Evolutionary conservation across 2,888 invertebrate genomes (phyloP).

Genomic region (Tholera decimalis): DNA sequence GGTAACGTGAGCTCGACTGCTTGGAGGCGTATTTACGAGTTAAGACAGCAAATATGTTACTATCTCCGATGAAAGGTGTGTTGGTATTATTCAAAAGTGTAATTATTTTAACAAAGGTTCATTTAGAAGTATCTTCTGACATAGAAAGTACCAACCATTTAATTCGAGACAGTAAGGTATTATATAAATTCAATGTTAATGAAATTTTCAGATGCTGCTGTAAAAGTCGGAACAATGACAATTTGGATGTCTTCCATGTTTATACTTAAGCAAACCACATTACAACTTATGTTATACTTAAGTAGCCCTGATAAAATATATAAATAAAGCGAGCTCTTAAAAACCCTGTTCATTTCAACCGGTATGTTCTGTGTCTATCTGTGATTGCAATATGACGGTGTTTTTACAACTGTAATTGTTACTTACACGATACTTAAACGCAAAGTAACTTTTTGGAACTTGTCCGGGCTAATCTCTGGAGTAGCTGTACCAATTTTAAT

Average conservation of each 20-base stretch:
- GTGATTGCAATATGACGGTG: no score
- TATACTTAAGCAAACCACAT: no score
- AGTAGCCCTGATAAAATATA: no score
- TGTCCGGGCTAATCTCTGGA: no score
- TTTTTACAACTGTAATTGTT: no score
- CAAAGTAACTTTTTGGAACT: no score
- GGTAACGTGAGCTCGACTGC: conserved; percentile 29
- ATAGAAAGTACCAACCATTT: not conserved
- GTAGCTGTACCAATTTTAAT: no score
- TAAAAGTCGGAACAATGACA: not conserved
- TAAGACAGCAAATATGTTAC: conserved; percentile 4
- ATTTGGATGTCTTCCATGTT: not conserved
- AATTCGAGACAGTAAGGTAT: not conserved
- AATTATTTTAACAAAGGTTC: conserved; percentile 1
- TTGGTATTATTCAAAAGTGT: not conserved
- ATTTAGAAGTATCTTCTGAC: not conserved
- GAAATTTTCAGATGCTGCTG: not conserved
- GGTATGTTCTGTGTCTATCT: no score
- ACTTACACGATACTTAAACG: no score
- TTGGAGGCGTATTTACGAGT: conserved; percentile 33
- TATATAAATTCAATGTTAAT: not conserved
- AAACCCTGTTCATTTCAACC: no score
- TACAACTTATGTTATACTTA: no score
- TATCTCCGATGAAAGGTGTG: not conserved
- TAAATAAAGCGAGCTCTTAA: no score